Base-by-base conservation (phyloP, 2,113 vertebrate genomes). In the Hippocampus zosterae region DNA sequence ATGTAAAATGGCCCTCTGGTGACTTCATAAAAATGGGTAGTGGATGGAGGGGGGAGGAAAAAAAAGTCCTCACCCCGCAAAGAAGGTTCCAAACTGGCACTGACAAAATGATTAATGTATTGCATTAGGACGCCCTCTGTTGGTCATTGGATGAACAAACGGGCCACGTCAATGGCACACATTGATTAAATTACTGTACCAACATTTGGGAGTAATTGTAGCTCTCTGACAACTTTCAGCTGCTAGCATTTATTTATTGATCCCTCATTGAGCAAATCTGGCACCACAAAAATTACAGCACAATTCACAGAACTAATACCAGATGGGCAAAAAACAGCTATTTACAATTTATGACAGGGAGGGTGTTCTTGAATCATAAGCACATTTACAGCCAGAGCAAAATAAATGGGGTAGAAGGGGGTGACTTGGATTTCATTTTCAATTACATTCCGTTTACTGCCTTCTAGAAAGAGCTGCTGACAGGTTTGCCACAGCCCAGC, bases 291-390 rank as follows among this genome's bases (percentile, higher is more conserved):
- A 80, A 81, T 81, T 86, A 91, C 88, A 89, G 77, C 88, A 91
- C 89, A 88, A 72, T 81, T 88, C 82, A 90, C 89, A 89, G 74
- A 81, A 85, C 85, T 87, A 89, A 84, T 73, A 82, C 73, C 82
- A 56, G 66, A 81, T 8, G 52, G 80, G 76, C 66, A 77, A 63
- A 82, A 78, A 79, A 67, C 16, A 73, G 27, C 69, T 88, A 89
- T 88, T 85, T 90, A 88, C 87, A 90, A 42, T 67, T 80, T 53
- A 75, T 62, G 76, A 84, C 57, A 55, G 60, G 53, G 44, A 55
- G 70, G 56, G 53, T 55, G 46, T 79, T 78, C 41, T 67, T 53
- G 71, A 55, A 42, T 76, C 64, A 74, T 62, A 37, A 15, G 74
- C 66, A 81, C 65, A 72, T 81, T 81, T 76, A 81, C 78, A 86